Evolutionary conservation across 2,113 vertebrate species (phyloP).

Genomic region (Todiramphus saurophagus): DNA sequence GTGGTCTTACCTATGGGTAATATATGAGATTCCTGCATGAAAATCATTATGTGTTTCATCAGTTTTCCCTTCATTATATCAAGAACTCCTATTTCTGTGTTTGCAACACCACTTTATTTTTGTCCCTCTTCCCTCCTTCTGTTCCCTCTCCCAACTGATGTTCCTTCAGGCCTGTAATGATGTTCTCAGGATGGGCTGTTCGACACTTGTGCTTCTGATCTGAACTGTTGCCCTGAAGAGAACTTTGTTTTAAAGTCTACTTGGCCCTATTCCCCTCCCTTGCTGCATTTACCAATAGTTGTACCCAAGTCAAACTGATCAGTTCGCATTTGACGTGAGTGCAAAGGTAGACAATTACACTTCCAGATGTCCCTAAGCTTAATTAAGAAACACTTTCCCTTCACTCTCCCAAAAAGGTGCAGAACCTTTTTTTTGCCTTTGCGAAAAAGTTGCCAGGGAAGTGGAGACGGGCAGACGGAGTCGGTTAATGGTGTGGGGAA

Average conservation of each 20-base stretch:
- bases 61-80: not conserved
- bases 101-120: not conserved
- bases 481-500: not conserved
- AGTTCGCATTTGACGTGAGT: not conserved
- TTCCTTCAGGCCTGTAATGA: not conserved
- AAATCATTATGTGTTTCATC: not conserved
- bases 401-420: not conserved
- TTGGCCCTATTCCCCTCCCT: not conserved
- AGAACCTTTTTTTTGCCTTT: not conserved
- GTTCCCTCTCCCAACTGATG: not conserved
- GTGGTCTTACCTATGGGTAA: not conserved
- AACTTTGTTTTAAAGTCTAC: not conserved
- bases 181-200: not conserved
- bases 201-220: not conserved
- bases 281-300: not conserved
- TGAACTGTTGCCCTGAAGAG: not conserved
- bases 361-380: not conserved
- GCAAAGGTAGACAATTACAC: not conserved
- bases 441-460: not conserved
- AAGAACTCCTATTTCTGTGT: not conserved
- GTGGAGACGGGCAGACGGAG: not conserved
- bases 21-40: not conserved
- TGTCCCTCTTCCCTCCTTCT: not conserved
- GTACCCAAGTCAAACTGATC: not conserved
- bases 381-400: not conserved